Conservation (phyloP, 2,888 invertebrate species). For the Heliconius charithonia region DNA sequence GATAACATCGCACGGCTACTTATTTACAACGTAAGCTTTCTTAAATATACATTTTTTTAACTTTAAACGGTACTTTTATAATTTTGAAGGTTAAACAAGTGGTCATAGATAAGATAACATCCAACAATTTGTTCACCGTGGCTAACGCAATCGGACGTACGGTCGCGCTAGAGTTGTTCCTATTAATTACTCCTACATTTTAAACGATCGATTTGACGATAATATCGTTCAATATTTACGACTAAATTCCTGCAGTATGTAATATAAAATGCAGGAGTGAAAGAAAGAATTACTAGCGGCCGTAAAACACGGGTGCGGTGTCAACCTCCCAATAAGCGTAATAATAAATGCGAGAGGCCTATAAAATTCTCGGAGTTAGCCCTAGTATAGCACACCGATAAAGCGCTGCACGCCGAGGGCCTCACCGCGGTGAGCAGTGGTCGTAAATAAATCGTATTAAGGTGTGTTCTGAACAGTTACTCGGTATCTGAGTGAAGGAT, state of each 20-base stretch:
- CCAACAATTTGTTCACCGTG: conserved; percentile 63
- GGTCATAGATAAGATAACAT: conserved; percentile 72
- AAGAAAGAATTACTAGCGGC: conserved; percentile 68
- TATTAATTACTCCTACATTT: conserved; percentile 50
- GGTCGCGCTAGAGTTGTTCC: conserved; percentile 53
- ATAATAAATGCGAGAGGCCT: conserved; percentile 68
- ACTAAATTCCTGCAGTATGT: conserved; percentile 56
- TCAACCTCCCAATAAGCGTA: conserved; percentile 66
- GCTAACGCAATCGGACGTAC: conserved; percentile 54
- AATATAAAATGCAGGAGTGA: conserved; percentile 66
- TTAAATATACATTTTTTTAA: conserved; percentile 61
- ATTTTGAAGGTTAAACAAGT: conserved; percentile 72
- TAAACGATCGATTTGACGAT: conserved; percentile 47
- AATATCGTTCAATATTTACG: conserved; percentile 54
- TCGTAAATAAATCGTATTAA: conserved; percentile 79
- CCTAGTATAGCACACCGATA: conserved; percentile 58
- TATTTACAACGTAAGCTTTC: conserved; percentile 75
- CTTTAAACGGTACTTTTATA: conserved; percentile 73
- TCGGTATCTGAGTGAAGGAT: conserved; percentile 70
- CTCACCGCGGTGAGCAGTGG: conserved; percentile 66
- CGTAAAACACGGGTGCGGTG: conserved; percentile 67
- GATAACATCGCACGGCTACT: conserved; percentile 78
- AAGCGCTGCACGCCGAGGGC: conserved; percentile 62
- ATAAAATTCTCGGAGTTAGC: conserved; percentile 67
- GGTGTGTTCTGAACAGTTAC: conserved; percentile 68